Evolutionary conservation across 2,113 vertebrate genomes (phyloP), one percentile per base, ranked within the genome.

Genomic region (Eptesicus fuscus): DNA sequence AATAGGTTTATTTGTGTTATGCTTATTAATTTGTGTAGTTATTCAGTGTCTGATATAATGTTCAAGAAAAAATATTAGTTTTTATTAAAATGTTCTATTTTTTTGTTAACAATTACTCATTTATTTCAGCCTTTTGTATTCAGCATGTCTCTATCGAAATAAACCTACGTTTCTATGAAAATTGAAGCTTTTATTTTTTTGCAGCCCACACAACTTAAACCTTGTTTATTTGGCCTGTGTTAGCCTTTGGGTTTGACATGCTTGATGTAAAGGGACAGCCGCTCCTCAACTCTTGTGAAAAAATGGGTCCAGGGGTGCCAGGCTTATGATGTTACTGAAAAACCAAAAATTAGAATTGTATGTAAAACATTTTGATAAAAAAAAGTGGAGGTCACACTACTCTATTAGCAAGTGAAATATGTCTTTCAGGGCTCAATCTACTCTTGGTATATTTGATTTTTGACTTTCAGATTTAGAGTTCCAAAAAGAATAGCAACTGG

Each of bases 321-420:
- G 44, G 30, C 59, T 25, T 14, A 37, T 83, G 74, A 80, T 74
- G 78, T 85, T 70, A 69, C 35, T 51, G 32, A 95, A 42, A 87
- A 92, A 32, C 4, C 13, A 5, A 32, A 67, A 53, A 14, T 61
- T 65, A 42, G 47, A 70, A 76, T 91, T 79, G 53, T 37, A 30
- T 83, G n/a, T 65, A 76, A 95, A 96, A 77, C 16, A 63, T 74
- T 74, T 92, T 89, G 32, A 28, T 79, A 74, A 59, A 61, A 53
- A 44, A 25, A 61, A 90, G 25, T 37, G 10, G 7, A 37, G 25
- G 14, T 37, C 32, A 65, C 25, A 20, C 25, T 69, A 35, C 7
- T 74, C 37, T 47, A 20, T 88, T 76, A 56, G 25, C 53, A 14
- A 77, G 44, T n/a, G 7, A 94, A 17, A 28, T 5, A 5, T 35